phyloP scores from a whole-genome alignment of 2,797 vertebrate genomes.

The Parambassis ranga region DNA sequence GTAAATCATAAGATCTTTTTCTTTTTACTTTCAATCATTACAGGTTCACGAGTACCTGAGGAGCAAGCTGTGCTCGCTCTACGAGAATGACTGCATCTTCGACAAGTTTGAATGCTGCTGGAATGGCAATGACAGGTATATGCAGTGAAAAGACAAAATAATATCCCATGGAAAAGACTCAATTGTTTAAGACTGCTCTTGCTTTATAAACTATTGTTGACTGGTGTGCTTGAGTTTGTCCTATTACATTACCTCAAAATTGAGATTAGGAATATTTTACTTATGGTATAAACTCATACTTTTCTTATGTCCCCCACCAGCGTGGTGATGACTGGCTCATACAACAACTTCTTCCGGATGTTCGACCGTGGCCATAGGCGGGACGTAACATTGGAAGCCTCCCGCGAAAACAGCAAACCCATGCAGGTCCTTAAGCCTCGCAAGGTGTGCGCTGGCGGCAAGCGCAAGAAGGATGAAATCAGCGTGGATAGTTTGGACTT shows the following conservation, averaged over 20 bases:
- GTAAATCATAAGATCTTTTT: background rate
- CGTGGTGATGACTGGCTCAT: constrained; percentile 98
- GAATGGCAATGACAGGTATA: constrained; percentile 95
- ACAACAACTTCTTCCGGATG: constrained; percentile 99
- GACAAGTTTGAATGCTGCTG: constrained; percentile 99
- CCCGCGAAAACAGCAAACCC: constrained; percentile 95
- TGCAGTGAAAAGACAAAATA: background rate
- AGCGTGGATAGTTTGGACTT: constrained; percentile 99
- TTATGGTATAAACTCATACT: too few relatives aligned
- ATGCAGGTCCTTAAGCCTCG: constrained; percentile 94
- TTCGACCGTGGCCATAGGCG: constrained; percentile 92
- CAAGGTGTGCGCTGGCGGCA: constrained; percentile 94
- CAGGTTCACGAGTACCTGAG: constrained; percentile 99
- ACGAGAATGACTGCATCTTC: constrained; percentile 99
- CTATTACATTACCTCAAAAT: background rate
- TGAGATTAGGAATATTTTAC: too few relatives aligned
- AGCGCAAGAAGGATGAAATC: constrained; percentile 99
- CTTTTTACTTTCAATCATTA: background rate
- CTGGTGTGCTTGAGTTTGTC: background rate
- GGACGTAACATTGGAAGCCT: constrained; percentile 94
- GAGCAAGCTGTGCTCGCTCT: constrained; percentile 98
- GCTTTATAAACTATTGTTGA: background rate
- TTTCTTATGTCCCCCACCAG: constrained; percentile 62
- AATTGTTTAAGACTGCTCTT: background rate
- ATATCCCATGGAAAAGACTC: background rate